Percentiles rank a stretch among this genome's conserved stretches.
Evolutionary conservation across 2,113 vertebrate species (phyloP).

Genomic region (Pachycephala philippinensis): DNA sequence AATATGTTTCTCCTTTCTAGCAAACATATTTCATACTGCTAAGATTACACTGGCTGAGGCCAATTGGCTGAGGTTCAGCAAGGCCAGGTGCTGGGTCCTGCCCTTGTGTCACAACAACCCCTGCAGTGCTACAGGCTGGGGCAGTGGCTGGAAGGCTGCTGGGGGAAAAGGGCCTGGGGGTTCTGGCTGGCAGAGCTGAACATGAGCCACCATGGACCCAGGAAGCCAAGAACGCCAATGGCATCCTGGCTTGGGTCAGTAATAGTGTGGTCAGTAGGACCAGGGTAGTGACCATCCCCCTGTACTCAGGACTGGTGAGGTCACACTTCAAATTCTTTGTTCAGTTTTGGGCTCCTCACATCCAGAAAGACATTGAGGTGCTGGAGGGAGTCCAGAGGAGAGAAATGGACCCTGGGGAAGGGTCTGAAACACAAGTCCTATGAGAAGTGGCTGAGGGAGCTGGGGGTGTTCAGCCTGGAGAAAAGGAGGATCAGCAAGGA

Average conservation of each 20-base stretch:
- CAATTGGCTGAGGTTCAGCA: too few relatives aligned
- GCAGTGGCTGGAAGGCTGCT: not conserved
- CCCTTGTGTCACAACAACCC: not conserved
- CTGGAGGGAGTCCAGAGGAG: not conserved
- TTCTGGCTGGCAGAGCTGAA: not conserved
- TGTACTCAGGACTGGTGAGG: not conserved
- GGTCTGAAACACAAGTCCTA: not conserved
- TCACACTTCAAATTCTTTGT: not conserved
- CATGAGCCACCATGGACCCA: too few relatives aligned
- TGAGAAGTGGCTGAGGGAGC: not conserved
- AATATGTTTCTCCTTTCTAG: not conserved
- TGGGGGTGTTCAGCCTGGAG: not conserved
- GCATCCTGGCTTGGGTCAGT: not conserved
- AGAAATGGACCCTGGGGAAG: not conserved
- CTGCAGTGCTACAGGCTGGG: not conserved
- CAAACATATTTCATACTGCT: not conserved
- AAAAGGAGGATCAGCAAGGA: not conserved
- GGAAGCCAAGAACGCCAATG: not conserved
- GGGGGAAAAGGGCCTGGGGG: not conserved
- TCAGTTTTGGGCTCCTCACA: not conserved
- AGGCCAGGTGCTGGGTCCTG: not conserved
- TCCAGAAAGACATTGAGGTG: not conserved
- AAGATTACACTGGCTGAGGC: too few relatives aligned
- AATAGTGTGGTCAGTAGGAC: not conserved
- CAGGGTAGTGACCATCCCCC: not conserved